Evolutionary conservation across 2,113 vertebrate species (phyloP).

Genomic region (Barnardius zonarius): DNA sequence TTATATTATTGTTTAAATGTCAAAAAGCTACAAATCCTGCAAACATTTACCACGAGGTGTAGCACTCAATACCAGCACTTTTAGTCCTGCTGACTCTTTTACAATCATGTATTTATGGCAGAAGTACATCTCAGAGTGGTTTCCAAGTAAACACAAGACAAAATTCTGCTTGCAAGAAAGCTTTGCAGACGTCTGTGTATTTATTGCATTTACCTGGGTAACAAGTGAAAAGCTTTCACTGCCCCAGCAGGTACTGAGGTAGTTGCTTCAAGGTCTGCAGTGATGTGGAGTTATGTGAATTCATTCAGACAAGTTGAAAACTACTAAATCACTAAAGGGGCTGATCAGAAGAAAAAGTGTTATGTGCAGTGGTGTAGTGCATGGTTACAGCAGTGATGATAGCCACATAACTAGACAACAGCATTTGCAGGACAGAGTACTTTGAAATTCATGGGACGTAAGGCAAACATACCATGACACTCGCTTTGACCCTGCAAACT

Average conservation of each 20-base stretch:
- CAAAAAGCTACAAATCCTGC: not conserved
- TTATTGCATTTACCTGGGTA: not conserved
- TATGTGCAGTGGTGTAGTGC: not conserved
- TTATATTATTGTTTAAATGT: not conserved
- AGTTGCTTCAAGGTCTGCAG: not conserved
- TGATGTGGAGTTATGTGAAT: not conserved
- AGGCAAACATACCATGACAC: conserved; percentile 26
- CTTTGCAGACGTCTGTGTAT: not conserved
- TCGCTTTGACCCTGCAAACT: not conserved
- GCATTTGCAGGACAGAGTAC: not conserved
- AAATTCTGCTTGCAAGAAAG: not conserved
- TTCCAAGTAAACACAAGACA: not conserved
- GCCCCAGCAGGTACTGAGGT: not conserved
- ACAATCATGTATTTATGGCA: not conserved
- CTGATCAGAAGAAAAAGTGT: not conserved
- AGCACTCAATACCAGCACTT: not conserved
- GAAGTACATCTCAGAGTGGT: not conserved
- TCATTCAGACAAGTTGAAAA: not conserved
- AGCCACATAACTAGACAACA: not conserved
- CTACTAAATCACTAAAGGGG: not conserved
- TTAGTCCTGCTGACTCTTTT: not conserved
- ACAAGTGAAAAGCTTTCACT: not conserved
- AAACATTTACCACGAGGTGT: conserved; percentile 35
- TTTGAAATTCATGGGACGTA: conserved; percentile 10
- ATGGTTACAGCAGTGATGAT: not conserved